Conservation (phyloP, 2,113 vertebrate genomes). For the Herpetotheres cachinnans region DNA sequence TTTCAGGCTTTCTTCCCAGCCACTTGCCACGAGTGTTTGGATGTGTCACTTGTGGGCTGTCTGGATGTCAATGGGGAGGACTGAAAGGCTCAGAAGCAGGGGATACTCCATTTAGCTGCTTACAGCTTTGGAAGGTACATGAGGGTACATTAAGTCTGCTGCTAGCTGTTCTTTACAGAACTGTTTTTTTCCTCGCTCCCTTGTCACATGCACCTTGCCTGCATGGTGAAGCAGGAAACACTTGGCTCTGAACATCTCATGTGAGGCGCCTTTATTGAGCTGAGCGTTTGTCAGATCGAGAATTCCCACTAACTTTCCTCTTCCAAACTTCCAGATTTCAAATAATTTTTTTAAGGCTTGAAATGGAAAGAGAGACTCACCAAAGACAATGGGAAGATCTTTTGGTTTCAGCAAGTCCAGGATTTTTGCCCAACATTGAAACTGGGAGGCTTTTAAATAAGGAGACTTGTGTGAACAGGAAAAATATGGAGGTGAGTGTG, state of each 20-base stretch:
- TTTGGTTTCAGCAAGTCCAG: not conserved
- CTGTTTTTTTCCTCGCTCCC: not conserved
- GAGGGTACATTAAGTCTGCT: not conserved
- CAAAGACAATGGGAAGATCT: not conserved
- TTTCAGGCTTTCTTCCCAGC: not conserved
- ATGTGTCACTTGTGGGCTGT: not conserved
- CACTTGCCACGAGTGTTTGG: not conserved
- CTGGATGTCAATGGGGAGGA: not conserved
- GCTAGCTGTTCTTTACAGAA: not conserved
- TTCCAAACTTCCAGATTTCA: not conserved
- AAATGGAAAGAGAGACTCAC: not conserved
- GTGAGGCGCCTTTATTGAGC: accelerated
- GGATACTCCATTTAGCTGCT: not conserved
- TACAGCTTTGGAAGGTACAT: not conserved
- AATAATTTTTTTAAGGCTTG: not conserved
- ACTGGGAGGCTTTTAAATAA: not conserved
- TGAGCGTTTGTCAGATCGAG: accelerated
- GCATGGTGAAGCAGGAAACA: not conserved
- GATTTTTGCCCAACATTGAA: not conserved
- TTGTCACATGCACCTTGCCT: not conserved
- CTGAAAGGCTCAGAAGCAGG: not conserved
- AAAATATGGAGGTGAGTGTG: not conserved
- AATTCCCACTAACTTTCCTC: not conserved
- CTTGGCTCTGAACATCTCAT: accelerated
- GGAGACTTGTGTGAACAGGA: not conserved